Percentiles rank a stretch among this genome's conserved stretches.
Evolutionary conservation across 2,113 vertebrate species (phyloP).

Genomic region (Eira barbara): DNA sequence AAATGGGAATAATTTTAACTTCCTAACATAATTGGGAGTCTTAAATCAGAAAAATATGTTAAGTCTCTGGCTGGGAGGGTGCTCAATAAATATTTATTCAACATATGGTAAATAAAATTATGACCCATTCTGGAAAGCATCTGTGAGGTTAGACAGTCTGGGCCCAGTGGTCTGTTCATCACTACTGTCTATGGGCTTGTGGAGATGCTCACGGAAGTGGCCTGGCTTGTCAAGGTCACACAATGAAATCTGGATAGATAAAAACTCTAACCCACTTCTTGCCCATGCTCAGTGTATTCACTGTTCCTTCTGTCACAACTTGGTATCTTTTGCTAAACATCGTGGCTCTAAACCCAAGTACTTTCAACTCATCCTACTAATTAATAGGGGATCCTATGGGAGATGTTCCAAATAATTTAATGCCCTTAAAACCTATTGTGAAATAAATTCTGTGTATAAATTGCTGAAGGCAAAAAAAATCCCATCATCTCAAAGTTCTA

Average conservation of each 20-base stretch:
- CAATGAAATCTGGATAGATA: neutral
- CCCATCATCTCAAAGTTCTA: neutral
- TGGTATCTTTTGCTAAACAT: neutral
- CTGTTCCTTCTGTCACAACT: neutral
- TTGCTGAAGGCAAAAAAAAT: neutral
- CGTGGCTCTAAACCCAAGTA: neutral
- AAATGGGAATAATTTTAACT: neutral
- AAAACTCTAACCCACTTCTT: neutral
- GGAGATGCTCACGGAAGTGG: neutral
- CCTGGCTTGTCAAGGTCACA: neutral
- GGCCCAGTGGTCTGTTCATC: neutral
- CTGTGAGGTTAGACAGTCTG: neutral
- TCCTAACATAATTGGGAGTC: neutral
- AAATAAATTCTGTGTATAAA: neutral
- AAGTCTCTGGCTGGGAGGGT: neutral
- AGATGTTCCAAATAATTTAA: neutral
- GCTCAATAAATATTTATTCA: neutral
- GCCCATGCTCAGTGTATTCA: neutral
- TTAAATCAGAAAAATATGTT: neutral
- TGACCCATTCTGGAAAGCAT: neutral
- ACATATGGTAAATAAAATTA: neutral
- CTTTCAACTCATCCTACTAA: neutral
- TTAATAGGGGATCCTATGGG: neutral
- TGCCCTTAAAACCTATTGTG: neutral
- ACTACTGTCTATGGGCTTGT: rapidly evolving